phyloP scores from a whole-genome alignment of 2,113 vertebrate genomes.

The Taurulus bubalis region DNA sequence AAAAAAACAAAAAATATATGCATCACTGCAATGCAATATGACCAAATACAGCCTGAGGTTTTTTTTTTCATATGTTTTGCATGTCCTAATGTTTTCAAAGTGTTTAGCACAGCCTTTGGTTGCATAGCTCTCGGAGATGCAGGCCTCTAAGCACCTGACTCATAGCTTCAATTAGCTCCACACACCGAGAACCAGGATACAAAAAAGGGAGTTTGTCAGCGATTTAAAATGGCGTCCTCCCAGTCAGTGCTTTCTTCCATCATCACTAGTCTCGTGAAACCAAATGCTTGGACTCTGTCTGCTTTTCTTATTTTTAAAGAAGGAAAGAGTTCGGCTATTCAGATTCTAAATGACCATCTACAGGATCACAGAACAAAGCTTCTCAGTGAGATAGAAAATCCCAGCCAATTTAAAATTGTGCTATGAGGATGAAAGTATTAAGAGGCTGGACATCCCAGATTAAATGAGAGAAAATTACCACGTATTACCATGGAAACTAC shows the following conservation, averaged over 20 bases:
- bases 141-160: slow-evolving; percentile 48
- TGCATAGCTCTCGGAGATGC: slow-evolving; percentile 26
- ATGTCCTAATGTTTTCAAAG: slow-evolving; percentile 16
- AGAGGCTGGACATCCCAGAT: background rate
- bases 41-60: slow-evolving; percentile 3
- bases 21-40: slow-evolving; percentile 30
- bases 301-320: background rate
- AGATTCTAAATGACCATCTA: background rate
- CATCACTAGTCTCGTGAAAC: background rate
- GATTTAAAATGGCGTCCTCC: slow-evolving; percentile 61
- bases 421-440: background rate
- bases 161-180: slow-evolving; percentile 51
- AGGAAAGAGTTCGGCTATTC: background rate
- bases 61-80: slow-evolving; percentile 11
- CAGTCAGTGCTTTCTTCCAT: slow-evolving; percentile 40
- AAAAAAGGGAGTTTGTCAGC: slow-evolving; percentile 22
- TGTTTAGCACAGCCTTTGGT: slow-evolving; percentile 30
- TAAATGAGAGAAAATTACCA: background rate
- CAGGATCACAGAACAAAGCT: slow-evolving; percentile 1
- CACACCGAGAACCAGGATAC: slow-evolving; percentile 66
- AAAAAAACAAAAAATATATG: slow-evolving; percentile 28
- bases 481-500: slow-evolving; percentile 25
- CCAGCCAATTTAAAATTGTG: background rate
- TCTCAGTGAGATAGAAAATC: background rate
- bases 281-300: background rate